Evolutionary conservation across 2,888 invertebrate genomes (phyloP), one percentile per base, ranked within the genome.

Genomic region (Steinernema scapterisci): DNA sequence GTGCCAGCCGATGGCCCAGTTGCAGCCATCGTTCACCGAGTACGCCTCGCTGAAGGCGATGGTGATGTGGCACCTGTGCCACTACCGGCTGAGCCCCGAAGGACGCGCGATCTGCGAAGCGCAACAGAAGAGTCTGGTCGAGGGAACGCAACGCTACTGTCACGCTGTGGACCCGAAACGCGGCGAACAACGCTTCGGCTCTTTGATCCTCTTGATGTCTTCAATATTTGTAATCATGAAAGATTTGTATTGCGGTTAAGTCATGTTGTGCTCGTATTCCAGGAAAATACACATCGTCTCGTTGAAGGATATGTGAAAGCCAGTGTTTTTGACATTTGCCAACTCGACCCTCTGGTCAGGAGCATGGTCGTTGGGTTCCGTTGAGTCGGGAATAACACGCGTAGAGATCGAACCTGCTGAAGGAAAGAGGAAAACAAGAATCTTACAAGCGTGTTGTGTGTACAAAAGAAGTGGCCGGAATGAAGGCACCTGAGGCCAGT

Each of bases 61-160:
- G 21, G 80, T 78, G 25, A 79, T 81, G 25, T 81, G 81, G 81
- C 81, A 81, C 23, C 75, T 81, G 79, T 78, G 79, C 44, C 76
- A 79, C 71, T 81, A 79, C 73, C 75, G 77, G 21, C 70, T 80
- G 1, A 46, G 73, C 0, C 74, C 73, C 16, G 73, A 76, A n/a
- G 81, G 81, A 3, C 76, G 78, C 6, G 73, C 56, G 2, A 73
- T 81, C n/a, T 80, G 79, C 71, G 77, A 76, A 1, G 73, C 77
- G 21, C 81, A 81, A 54, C 44, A 77, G 19, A 78, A 81, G 44
- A 71, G 73, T 21, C 77, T 80, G 5, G 51, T 80, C 44, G 76
- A 74, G 43, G 80, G 78, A 1, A 70, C 80, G n/a, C 80, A 81
- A 70, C 73, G 76, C 63, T 74, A 79, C 63, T 80, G 78, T n/a